Evolutionary conservation across 2,797 vertebrate species (phyloP).

Genomic region (Gallinago nigripennis): DNA sequence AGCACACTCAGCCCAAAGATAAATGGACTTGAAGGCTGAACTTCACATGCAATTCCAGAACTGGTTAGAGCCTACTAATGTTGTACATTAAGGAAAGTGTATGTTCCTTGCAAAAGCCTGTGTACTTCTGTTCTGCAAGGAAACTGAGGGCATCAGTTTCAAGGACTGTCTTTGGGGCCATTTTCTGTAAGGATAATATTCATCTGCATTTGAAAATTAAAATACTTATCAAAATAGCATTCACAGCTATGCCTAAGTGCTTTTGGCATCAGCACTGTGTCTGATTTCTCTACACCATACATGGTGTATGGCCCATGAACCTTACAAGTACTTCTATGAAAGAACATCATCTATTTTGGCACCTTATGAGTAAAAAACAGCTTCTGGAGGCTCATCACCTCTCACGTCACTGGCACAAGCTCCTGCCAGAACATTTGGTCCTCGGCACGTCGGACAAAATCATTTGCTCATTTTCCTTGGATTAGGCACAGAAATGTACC

Average conservation of each 20-base stretch:
- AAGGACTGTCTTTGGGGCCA: neutral
- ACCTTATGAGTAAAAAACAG: neutral
- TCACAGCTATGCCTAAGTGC: neutral
- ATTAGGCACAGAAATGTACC: neutral
- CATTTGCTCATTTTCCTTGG: neutral
- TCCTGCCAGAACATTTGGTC: constrained; percentile 37
- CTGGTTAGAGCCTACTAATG: neutral
- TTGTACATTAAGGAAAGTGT: neutral
- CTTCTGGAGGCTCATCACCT: constrained; percentile 26
- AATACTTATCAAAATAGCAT: neutral
- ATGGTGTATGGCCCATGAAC: neutral
- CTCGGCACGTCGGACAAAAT: constrained; percentile 5
- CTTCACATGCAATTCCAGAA: neutral
- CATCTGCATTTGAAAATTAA: neutral
- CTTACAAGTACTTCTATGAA: neutral
- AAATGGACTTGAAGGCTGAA: neutral
- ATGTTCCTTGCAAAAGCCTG: neutral
- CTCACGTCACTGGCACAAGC: neutral
- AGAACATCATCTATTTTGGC: constrained; percentile 10
- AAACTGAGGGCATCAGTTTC: neutral
- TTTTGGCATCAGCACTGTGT: neutral
- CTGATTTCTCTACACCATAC: neutral
- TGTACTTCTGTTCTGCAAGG: neutral
- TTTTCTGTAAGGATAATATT: neutral
- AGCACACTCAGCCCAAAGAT: neutral